A percentile compares a stretch with the other conserved stretches of the same genome.
Conservation (phyloP, 2,888 invertebrate genomes). For the Prenolepis imparis region DNA sequence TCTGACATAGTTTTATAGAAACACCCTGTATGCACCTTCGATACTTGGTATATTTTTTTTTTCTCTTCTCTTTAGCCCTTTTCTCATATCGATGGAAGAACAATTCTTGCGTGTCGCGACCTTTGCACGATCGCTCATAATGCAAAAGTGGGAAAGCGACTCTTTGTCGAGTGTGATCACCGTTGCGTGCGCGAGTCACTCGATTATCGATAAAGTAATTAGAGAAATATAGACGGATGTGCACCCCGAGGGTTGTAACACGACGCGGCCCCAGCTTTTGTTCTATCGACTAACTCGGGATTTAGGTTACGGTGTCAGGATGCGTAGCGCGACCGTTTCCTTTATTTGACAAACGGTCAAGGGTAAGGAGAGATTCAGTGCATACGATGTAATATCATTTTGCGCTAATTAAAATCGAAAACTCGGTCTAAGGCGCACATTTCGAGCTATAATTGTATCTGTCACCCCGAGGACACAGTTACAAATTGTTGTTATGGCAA, state of each 20-base stretch:
- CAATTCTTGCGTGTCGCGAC: constrained; percentile 53
- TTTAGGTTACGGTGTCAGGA: constrained; percentile 68
- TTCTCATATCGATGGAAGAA: constrained; percentile 28
- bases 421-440: not conserved
- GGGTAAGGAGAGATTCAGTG: not conserved
- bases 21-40: no score
- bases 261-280: constrained; percentile 64
- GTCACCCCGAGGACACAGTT: not conserved
- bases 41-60: constrained; percentile 5
- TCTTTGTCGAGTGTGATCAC: constrained; percentile 64
- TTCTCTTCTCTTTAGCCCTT: constrained; percentile 3
- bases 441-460: not conserved
- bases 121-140: constrained; percentile 48
- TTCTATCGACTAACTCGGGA: constrained; percentile 66
- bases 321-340: constrained; percentile 53
- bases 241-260: constrained; percentile 55
- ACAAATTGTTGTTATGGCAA: not conserved
- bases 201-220: constrained; percentile 77
- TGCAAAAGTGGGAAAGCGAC: constrained; percentile 49
- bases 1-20: no score
- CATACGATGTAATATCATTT: not conserved
- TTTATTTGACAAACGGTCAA: constrained; percentile 51
- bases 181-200: constrained; percentile 70
- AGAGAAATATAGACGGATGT: constrained; percentile 70
- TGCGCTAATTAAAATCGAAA: not conserved